A percentile compares a stretch with the other conserved stretches of the same genome.
phyloP scores from a whole-genome alignment of 1,140 invertebrate genomes.

The Wiebesia pumilae region DNA sequence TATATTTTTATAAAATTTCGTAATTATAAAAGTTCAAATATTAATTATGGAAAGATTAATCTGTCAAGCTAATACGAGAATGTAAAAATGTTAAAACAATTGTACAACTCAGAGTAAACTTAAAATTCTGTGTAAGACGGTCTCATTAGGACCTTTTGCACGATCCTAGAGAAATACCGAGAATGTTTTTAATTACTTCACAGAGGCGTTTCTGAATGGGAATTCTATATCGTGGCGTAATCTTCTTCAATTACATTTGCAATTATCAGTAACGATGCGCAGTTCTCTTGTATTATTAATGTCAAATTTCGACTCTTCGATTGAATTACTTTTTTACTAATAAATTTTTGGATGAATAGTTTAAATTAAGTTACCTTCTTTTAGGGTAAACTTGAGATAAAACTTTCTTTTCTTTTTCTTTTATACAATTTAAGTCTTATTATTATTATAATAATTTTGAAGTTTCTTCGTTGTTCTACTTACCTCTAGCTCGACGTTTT shows the following conservation, averaged over 20 bases:
- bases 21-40: not conserved
- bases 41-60: not conserved
- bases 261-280: not conserved
- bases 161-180: not conserved
- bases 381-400: not conserved
- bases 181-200: not conserved
- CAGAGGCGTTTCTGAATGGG: not conserved
- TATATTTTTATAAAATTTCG: not conserved
- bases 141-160: not conserved
- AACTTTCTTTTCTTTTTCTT: not conserved
- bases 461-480: constrained; percentile 56
- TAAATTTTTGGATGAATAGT: no score
- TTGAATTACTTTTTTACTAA: no score
- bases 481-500: constrained; percentile 91
- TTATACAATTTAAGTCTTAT: not conserved
- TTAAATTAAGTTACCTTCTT: not conserved
- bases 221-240: not conserved
- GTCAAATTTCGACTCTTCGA: no score
- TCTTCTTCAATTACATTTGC: not conserved
- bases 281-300: not conserved
- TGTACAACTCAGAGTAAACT: not conserved
- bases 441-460: not conserved
- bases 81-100: not conserved
- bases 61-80: not conserved
- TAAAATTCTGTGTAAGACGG: not conserved